Base-by-base conservation (phyloP, 2,113 vertebrate species). In the Benitochromis conjunctus region DNA sequence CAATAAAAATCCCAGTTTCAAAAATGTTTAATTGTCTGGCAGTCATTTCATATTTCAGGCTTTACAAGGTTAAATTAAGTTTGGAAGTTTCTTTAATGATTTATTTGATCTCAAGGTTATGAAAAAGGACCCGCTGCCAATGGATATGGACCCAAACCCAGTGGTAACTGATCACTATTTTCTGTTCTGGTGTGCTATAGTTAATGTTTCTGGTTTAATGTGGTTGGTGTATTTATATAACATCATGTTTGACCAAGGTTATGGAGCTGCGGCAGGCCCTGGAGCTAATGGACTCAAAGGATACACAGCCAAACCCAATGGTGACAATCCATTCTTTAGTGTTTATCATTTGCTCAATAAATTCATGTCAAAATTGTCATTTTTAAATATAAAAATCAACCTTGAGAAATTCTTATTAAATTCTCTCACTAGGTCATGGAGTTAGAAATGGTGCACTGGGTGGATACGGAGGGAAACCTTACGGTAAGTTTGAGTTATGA, bases 131-230 rank as follows among this genome's bases (percentile, higher is more conserved):
- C 79, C 26, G 51, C 76, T 55, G 54, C 80, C 10, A 81, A 58
- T 60, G 88, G 91, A 62, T 93, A 91, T 91, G 89, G 89, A 86
- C 14, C 19, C 5, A 92, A 88, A 85, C 91, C 87, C 21, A 91
- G 48, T 81, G 92, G 90, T 93, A 91, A 60, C 1, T 36, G 3
- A 41, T 74, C 2, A n/a, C 34, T 38, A 51, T 78, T 85, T 84
- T 21, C 1, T 26, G 9, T 31, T 82, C 7, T 19, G 10, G 4
- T 55, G 14, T 1, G 10, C 18, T 41, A 31, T 19, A 14, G 43
- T 38, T 53, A 24, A 38, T 51, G 1, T 13, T 62, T 9, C 34
- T 53, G 18, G 2, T 79, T 62, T 7, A 13, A 38, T 60, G 2
- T 29, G 26, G 53, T 8, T 76, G 43, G 1, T 26, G 21, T 74